phyloP scores from a whole-genome alignment of 2,797 vertebrate species.

The Erethizon dorsatum region DNA sequence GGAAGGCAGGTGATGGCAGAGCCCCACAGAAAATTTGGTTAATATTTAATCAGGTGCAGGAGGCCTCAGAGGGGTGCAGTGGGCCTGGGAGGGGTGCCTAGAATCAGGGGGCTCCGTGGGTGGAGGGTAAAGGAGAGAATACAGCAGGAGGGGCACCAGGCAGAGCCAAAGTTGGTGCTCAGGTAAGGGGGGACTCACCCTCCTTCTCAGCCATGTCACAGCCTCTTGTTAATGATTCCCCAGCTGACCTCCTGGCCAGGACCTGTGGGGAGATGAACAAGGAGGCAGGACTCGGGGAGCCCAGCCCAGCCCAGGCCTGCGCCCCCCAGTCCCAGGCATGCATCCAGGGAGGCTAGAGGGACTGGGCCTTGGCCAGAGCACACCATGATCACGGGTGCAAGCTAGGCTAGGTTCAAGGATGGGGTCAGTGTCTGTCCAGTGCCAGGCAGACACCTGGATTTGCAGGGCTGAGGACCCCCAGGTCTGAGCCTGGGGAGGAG shows the following conservation, averaged over 20 bases:
- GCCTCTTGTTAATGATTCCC: constrained; percentile 82
- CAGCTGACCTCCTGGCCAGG: constrained; percentile 83
- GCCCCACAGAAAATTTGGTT: constrained; percentile 51
- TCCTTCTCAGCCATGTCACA: constrained; percentile 84
- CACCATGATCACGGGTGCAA: constrained; percentile 60
- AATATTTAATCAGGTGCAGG: constrained; percentile 68
- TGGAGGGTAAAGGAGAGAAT: background rate
- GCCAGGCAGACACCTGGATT: background rate
- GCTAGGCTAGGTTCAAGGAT: constrained; percentile 75
- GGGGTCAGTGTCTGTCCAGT: constrained; percentile 69
- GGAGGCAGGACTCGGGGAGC: constrained; percentile 76
- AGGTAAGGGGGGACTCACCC: constrained; percentile 76
- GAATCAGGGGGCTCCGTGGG: background rate
- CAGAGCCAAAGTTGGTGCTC: background rate
- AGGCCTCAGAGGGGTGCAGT: constrained; percentile 13
- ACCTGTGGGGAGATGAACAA: constrained; percentile 78
- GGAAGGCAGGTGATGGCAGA: constrained; percentile 4
- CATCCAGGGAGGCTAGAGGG: constrained; percentile 74
- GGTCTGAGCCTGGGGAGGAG: background rate
- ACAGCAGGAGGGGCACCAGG: background rate
- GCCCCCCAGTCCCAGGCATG: constrained; percentile 73
- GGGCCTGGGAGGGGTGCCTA: background rate
- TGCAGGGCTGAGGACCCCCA: background rate
- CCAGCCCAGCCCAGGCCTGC: constrained; percentile 44
- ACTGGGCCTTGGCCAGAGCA: constrained; percentile 78